Percentiles rank a stretch among this genome's conserved stretches.
Conservation (phyloP, 2,113 vertebrate genomes). For the Rhinolophus ferrumequinum region DNA sequence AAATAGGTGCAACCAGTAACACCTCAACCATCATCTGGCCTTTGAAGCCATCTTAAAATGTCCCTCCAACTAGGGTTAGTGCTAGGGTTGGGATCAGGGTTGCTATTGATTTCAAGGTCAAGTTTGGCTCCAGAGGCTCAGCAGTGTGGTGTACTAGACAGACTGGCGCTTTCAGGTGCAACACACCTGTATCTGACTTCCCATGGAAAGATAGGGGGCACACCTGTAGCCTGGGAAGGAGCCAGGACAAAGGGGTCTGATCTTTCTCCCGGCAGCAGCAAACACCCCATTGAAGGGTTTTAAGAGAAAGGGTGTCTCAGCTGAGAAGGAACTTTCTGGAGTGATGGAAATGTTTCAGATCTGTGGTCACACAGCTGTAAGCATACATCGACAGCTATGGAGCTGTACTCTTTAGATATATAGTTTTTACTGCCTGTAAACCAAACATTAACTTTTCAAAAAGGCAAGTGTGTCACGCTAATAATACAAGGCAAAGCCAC, state of each 20-base stretch:
- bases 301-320: not conserved
- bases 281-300: not conserved
- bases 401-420: not conserved
- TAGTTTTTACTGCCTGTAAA: not conserved
- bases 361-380: not conserved
- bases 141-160: too few relatives aligned
- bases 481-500: not conserved
- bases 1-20: not conserved
- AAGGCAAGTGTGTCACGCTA: not conserved
- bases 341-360: not conserved
- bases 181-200: not conserved
- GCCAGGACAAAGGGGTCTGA: not conserved
- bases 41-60: not conserved
- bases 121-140: not conserved
- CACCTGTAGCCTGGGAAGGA: not conserved
- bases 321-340: not conserved
- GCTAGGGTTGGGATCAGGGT: too few relatives aligned
- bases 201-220: not conserved
- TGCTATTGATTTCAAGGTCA: not conserved
- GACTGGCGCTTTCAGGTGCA: not conserved
- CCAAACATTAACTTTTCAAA: not conserved
- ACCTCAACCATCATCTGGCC: not conserved
- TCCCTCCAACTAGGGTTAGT: too few relatives aligned
- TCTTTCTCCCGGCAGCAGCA: not conserved
- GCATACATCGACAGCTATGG: not conserved